Conservation (phyloP, 2,797 vertebrate species). For the Brotogeris chrysoptera region DNA sequence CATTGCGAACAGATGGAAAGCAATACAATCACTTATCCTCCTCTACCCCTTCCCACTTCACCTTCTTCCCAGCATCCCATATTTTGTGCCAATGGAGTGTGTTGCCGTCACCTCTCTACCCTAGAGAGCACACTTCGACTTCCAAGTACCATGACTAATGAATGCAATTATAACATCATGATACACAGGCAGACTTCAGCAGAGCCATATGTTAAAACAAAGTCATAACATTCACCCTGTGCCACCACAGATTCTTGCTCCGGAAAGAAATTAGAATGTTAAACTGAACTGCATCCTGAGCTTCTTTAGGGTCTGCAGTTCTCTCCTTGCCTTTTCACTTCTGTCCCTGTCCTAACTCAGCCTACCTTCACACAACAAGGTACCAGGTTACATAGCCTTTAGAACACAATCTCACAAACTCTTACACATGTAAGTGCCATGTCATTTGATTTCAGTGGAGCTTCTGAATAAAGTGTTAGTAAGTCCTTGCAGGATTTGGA, state of each 20-base stretch:
- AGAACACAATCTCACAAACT: background rate
- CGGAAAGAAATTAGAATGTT: background rate
- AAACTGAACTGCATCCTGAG: background rate
- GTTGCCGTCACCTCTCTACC: background rate
- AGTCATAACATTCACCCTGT: background rate
- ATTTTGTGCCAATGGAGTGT: rapidly evolving
- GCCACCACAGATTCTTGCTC: background rate
- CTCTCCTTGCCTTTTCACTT: background rate
- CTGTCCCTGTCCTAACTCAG: background rate
- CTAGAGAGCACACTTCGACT: background rate
- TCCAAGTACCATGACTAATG: background rate
- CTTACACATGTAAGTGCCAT: rapidly evolving
- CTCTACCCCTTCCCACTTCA: background rate
- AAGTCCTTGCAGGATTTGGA: background rate
- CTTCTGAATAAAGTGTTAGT: background rate
- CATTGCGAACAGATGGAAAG: background rate
- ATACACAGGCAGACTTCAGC: rapidly evolving
- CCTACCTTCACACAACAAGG: background rate
- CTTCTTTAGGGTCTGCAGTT: background rate
- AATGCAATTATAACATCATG: background rate
- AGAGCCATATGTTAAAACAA: background rate
- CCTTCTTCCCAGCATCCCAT: background rate
- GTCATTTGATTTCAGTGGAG: background rate
- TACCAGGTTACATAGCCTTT: rapidly evolving
- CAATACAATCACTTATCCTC: background rate